Evolutionary conservation across 2,888 invertebrate genomes (phyloP), one percentile per base, ranked within the genome.

Genomic region (Scelioninae gen. 1): DNA sequence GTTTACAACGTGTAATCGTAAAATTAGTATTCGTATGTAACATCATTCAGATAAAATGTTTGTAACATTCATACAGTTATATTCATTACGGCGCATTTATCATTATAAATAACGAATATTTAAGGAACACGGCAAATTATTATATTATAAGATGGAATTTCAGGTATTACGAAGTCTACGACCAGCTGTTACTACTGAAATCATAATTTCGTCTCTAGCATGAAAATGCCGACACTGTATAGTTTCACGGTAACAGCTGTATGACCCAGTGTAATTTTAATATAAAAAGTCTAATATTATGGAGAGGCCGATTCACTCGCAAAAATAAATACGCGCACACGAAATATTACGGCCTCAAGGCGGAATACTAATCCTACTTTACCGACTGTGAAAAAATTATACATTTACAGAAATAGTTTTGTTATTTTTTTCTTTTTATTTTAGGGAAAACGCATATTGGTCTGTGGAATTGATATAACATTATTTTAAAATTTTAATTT

Each of bases 241-340:
- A 83, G 79, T 83, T 79, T 76, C 49, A 23, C 51, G 76, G 83
- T 34, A 77, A 56, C 83, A 83, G 79, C 83, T 83, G 83, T 68
- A 80, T 80, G 83, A 83, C 83, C 79, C 43, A 80, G 49, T 63
- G 80, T 66, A 80, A 76, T 83, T 74, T 80, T 80, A 66, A 80
- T 80, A 83, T 74, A 83, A 83, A 83, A 83, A 77, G 72, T 66
- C 66, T 68, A 53, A 68, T 63, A 71, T 74, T 68, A 83, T 80
- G 40, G 58, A 62, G 71, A 32, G 49, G 31, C n/a, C 56, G 68
- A 69, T 75, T 71, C 72, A 71, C 66, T 74, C 51, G 71, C 56
- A 7, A 40, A 62, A 63, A 63, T 72, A 55, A 76, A 76, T 76
- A 60, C 60, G 34, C 16, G 15, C 34, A 23, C 13, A 53, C 65